Conservation (phyloP, 2,113 vertebrate species). For the Cynopterus brachyotis region DNA sequence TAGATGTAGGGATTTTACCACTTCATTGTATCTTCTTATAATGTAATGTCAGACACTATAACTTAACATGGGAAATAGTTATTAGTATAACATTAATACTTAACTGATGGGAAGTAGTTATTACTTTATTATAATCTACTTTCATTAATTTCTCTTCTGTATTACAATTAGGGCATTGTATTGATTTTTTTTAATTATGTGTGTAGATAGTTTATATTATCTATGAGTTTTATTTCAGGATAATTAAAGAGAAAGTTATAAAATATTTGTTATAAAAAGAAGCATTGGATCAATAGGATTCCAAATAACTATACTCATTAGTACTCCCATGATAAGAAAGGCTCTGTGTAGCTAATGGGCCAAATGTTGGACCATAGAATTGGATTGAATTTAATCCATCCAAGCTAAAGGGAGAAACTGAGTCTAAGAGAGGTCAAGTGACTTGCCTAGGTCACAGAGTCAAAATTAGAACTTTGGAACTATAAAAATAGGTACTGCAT, state of each 20-base stretch:
- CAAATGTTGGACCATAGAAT: not conserved
- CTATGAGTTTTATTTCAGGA: conserved; percentile 36
- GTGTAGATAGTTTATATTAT: not conserved
- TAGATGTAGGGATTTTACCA: not conserved
- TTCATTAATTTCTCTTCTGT: conserved; percentile 16
- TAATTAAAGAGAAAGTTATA: not conserved
- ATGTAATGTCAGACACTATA: not conserved
- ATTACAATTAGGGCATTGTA: not conserved
- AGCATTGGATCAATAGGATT: not conserved
- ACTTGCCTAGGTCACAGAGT: not conserved
- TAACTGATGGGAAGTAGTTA: not conserved
- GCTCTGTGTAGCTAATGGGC: not conserved
- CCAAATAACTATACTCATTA: not conserved
- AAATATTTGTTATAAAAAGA: conserved; percentile 36
- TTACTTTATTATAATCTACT: conserved; percentile 44
- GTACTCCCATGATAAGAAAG: not conserved
- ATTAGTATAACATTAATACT: not conserved
- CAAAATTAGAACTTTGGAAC: not conserved
- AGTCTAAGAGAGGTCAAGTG: not conserved
- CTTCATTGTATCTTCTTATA: not conserved
- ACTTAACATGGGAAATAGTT: not conserved
- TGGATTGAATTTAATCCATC: not conserved
- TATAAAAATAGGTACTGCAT: not conserved
- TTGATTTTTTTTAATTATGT: not conserved
- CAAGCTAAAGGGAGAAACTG: not conserved